These are phyloP conservation scores for Pteronura brasiliensis DNA, from an alignment of 2,113 vertebrate species.

Conservation along the genomic window DNA sequence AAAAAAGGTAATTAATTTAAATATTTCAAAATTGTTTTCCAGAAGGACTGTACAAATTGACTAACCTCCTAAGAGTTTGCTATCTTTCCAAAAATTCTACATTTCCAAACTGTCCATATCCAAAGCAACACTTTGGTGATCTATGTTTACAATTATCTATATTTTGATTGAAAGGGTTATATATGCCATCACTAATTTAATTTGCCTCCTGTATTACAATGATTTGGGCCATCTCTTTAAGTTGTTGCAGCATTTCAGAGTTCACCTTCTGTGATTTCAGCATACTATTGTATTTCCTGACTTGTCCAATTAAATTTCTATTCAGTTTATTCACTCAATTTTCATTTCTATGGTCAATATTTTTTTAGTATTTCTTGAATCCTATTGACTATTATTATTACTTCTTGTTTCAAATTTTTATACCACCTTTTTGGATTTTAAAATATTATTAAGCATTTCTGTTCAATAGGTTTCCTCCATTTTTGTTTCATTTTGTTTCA, in stretches of 20 bases:
- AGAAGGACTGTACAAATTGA: background rate
- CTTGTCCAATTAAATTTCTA: background rate
- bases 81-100: background rate
- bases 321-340: background rate
- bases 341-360: background rate
- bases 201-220: background rate
- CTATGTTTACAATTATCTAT: background rate
- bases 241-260: background rate
- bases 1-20: background rate
- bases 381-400: background rate
- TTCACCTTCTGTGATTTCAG: background rate
- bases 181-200: background rate
- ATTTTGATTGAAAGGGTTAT: background rate
- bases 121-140: background rate
- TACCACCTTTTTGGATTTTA: background rate
- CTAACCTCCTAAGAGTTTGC: background rate
- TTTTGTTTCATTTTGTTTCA: background rate
- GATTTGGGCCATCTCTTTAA: background rate
- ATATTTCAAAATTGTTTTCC: background rate
- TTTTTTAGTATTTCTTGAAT: background rate
- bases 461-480: background rate
- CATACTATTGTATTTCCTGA: background rate
- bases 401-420: background rate
- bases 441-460: background rate
- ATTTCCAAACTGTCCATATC: background rate